A percentile compares a stretch with the other conserved stretches of the same genome.
Evolutionary conservation across 2,797 vertebrate genomes (phyloP).

Genomic region (Tangara arthus): DNA sequence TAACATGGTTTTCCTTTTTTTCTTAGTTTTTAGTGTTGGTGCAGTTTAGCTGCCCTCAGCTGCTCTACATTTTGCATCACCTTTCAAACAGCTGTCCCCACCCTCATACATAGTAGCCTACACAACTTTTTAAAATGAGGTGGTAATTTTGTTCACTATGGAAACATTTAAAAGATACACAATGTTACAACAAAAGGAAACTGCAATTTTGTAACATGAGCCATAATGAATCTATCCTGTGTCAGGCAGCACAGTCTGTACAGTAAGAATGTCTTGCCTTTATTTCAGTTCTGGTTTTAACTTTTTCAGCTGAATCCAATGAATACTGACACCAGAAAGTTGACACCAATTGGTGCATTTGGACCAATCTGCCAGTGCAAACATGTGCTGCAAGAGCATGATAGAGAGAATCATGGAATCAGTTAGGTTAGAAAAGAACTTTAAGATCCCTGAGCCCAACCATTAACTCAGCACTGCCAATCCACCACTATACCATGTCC

Average conservation of each 20-base stretch:
- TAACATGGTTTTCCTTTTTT: not conserved
- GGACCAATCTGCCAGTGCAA: not conserved
- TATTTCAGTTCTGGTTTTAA: not conserved
- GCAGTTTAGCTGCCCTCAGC: not conserved
- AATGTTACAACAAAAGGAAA: not conserved
- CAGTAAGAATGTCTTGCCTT: not conserved
- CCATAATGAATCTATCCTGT: not conserved
- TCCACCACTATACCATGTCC: not conserved
- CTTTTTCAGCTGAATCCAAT: not conserved
- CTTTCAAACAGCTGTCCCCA: not conserved
- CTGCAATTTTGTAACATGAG: accelerated
- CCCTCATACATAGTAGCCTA: accelerated
- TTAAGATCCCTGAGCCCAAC: not conserved
- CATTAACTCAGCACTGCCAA: not conserved
- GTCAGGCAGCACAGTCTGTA: not conserved
- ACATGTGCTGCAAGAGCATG: not conserved
- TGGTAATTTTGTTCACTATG: not conserved
- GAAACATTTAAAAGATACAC: not conserved
- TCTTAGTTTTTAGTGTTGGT: not conserved
- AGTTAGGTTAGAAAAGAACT: not conserved
- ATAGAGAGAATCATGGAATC: not conserved
- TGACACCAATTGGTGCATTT: not conserved
- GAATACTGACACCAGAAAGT: not conserved
- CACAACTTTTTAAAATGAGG: not conserved
- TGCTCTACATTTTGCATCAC: not conserved